phyloP scores from a whole-genome alignment of 2,888 invertebrate genomes.

The Epinotia brunnichana region DNA sequence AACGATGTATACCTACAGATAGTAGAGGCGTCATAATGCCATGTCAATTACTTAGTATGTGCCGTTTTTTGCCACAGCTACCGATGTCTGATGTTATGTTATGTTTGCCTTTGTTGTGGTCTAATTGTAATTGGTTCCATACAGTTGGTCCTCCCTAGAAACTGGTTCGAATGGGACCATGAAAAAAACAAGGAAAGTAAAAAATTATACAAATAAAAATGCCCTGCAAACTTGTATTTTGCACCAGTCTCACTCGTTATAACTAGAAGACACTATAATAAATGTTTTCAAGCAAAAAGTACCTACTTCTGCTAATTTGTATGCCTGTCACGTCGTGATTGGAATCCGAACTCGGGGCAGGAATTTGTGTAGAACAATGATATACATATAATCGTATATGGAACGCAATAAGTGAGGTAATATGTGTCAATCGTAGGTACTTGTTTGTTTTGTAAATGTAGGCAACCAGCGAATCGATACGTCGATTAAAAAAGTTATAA shows the following conservation, averaged over 20 bases:
- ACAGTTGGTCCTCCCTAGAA: too few relatives aligned
- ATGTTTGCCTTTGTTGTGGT: too few relatives aligned
- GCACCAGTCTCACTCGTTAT: not conserved
- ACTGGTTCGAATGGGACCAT: not conserved
- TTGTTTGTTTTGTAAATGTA: not conserved
- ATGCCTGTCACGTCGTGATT: conserved; percentile 17
- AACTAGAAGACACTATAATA: not conserved
- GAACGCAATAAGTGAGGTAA: not conserved
- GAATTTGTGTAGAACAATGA: conserved; percentile 12
- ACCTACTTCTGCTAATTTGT: not conserved
- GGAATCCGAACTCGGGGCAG: conserved; percentile 4
- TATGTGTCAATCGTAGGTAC: not conserved
- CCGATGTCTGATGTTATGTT: too few relatives aligned
- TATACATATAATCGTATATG: not conserved
- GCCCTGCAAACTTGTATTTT: too few relatives aligned
- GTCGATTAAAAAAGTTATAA: not conserved
- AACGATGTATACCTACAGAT: too few relatives aligned
- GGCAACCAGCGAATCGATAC: not conserved
- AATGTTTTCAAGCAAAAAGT: not conserved
- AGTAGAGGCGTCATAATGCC: too few relatives aligned
- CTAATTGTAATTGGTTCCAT: too few relatives aligned
- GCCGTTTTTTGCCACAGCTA: too few relatives aligned
- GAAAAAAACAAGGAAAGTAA: not conserved
- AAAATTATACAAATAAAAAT: not conserved
- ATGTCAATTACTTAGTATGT: too few relatives aligned